Base-by-base conservation (phyloP, 2,113 vertebrate genomes). In the Anser brachyrhynchus region DNA sequence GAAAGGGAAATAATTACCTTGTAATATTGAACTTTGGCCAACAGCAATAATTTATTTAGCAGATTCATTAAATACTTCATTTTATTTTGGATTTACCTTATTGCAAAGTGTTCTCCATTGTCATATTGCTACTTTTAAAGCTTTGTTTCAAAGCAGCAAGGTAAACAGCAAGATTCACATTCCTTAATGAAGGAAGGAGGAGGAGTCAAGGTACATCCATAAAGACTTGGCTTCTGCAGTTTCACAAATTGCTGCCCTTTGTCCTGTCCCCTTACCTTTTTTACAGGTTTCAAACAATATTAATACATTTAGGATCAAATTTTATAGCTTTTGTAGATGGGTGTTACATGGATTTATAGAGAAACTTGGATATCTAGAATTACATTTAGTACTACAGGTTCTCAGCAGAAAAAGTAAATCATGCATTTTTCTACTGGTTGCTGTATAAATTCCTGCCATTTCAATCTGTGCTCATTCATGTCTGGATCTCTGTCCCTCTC, bases 401-500 rank as follows among this genome's bases (percentile, higher is more conserved):
- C 69, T 13, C 35, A 75, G 61, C 43, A 91, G 76, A 92, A 89
- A 52, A 89, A 86, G 39, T 28, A 55, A 80, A 89, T 81, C 22
- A 22, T 85, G 23, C 23, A 49, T 78, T 89, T 95, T 92, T 54
- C 61, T 82, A 4, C 61, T 72, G 83, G 41, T 75, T 91, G 77
- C 28, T 74, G 59, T 57, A 93, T 89, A 77, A 90, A 90, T 80
- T 85, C 25, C 55, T 75, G 69, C 75, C 94, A 88, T 90, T 93
- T 88, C 76, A 65, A 3, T 88, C 52, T 92, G 1, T 82, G 31
- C 54, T 95, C 33, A 59, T 67, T 55, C 39, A 79, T 2, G 20
- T 61, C 69, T 90, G 85, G 90, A 95, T 83, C 93, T 96, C 79
- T 96, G 92, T 92, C 95, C 93, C 92, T 95, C 96, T 94, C 94